phyloP scores from a whole-genome alignment of 2,888 invertebrate species.

The Venustoraphidia nigricollis region DNA sequence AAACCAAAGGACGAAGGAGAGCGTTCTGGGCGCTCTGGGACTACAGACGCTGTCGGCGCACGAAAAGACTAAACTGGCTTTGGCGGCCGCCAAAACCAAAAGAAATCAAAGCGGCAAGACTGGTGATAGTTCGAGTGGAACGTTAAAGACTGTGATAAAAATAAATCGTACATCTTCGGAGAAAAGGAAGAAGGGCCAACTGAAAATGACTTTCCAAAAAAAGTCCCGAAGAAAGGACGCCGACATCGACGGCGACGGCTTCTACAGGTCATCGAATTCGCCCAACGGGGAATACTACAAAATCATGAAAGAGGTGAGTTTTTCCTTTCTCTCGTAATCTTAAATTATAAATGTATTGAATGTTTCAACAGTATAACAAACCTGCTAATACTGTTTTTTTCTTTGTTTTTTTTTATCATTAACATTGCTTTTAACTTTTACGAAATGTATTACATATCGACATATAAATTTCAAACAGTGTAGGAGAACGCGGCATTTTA shows the following conservation, averaged over 20 bases:
- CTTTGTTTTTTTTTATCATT: too few relatives aligned
- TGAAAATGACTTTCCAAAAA: conserved; percentile 69
- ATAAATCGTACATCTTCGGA: conserved; percentile 41
- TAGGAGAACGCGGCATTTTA: too few relatives aligned
- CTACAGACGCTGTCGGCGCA: conserved; percentile 59
- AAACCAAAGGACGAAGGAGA: conserved; percentile 39
- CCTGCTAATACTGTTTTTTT: too few relatives aligned
- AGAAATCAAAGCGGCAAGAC: background rate
- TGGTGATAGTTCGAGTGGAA: conserved; percentile 49
- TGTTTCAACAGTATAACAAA: too few relatives aligned
- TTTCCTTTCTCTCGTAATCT: too few relatives aligned
- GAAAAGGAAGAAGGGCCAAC: conserved; percentile 48
- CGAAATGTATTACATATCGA: too few relatives aligned
- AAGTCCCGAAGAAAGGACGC: conserved; percentile 41
- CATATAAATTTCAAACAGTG: too few relatives aligned
- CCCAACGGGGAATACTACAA: conserved; percentile 43
- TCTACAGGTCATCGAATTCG: conserved; percentile 19
- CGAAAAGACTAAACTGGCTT: conserved; percentile 45
- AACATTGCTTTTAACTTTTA: too few relatives aligned
- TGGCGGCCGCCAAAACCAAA: conserved; percentile 1
- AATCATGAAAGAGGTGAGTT: conserved; percentile 49
- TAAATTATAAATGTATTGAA: too few relatives aligned
- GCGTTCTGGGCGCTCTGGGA: conserved; percentile 57
- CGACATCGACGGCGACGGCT: conserved; percentile 28
- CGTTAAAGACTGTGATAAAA: conserved; percentile 72